Conservation (phyloP, 2,888 invertebrate species). For the Enoplolaimus lenunculus region DNA sequence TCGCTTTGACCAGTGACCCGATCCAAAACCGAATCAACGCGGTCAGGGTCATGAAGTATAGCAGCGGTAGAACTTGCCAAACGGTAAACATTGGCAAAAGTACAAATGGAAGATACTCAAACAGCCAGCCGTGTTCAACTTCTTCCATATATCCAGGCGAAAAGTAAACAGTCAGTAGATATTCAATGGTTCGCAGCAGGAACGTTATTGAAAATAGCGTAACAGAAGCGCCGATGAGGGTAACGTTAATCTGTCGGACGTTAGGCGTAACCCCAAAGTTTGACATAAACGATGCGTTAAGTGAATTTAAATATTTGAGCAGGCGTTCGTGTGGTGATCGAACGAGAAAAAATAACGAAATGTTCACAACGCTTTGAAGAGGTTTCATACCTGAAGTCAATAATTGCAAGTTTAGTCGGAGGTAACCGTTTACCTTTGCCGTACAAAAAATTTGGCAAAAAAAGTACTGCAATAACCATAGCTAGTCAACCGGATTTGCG, state of each 20-base stretch:
- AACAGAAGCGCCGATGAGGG: not conserved
- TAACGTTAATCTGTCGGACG: not conserved
- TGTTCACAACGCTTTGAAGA: not conserved
- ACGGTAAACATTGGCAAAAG: not conserved
- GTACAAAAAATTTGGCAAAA: too few species aligned
- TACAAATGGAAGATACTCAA: not conserved
- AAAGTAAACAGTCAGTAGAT: not conserved
- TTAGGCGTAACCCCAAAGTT: not conserved
- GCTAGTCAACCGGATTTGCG: too few species aligned
- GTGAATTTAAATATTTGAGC: not conserved
- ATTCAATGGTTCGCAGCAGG: not conserved
- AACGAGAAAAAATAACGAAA: not conserved
- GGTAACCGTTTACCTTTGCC: too few species aligned
- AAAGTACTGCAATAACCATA: too few species aligned
- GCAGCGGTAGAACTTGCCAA: not conserved
- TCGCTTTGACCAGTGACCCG: not conserved
- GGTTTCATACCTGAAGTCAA: too few species aligned
- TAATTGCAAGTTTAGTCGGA: too few species aligned
- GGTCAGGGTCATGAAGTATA: slow-evolving; percentile 1
- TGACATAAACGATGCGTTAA: not conserved
- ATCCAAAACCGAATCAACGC: not conserved
- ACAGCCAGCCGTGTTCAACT: not conserved
- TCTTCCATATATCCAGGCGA: not conserved
- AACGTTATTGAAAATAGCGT: not conserved
- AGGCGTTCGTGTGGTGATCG: not conserved